phyloP scores from a whole-genome alignment of 1,140 invertebrate genomes.

The Nephotettix cincticeps region DNA sequence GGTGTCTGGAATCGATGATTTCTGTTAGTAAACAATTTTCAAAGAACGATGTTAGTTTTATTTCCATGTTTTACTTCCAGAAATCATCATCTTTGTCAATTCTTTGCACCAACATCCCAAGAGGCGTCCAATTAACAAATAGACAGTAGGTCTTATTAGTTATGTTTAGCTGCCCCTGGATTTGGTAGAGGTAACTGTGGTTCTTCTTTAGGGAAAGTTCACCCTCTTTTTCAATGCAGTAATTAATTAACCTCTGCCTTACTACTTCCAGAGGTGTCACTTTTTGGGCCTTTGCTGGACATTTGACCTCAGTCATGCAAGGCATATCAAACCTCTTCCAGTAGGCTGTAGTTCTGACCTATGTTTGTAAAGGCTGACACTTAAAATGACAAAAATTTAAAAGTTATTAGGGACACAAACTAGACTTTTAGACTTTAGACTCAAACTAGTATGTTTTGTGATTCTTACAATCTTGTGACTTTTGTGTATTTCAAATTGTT shows the following conservation, averaged over 20 bases:
- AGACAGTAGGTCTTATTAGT: neutral
- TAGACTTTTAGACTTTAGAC: too few species aligned
- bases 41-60: neutral
- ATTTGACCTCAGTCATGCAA: too few species aligned
- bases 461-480: too few species aligned
- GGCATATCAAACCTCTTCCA: too few species aligned
- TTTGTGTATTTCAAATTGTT: too few species aligned
- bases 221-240: slow-evolving; percentile 3
- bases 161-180: neutral
- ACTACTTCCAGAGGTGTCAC: neutral
- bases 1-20: neutral
- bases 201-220: neutral
- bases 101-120: neutral
- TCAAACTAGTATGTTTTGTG: too few species aligned
- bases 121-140: neutral
- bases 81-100: neutral
- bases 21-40: neutral
- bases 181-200: neutral
- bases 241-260: slow-evolving; percentile 2
- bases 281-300: too few species aligned
- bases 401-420: too few species aligned
- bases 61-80: neutral
- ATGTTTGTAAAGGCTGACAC: too few species aligned
- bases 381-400: too few species aligned
- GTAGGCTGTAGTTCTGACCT: too few species aligned